Base-by-base conservation (phyloP, 1,140 invertebrate genomes). In the Aphelinus certus region DNA sequence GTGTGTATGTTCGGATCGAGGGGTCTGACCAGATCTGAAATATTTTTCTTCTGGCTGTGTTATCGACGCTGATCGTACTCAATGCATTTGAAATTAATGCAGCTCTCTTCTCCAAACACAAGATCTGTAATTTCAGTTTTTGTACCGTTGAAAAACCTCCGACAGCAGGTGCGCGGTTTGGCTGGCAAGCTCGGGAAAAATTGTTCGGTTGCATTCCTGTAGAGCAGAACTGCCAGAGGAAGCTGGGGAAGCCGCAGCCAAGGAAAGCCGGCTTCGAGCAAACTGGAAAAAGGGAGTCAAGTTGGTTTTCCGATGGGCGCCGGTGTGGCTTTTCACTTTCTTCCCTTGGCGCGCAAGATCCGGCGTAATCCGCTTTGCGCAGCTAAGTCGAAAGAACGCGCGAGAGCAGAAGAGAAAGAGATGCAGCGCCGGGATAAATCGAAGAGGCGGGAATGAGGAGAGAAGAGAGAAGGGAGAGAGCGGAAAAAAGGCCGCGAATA, bases 261-360 rank as follows among this genome's bases (percentile, higher is more conserved):
- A 55, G 3, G 3, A n/a, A 60, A 60, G 57, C 57, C 26, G 26
- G 26, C 26, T 26, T 26, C 26, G 26, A 26, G 26, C 26, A 26
- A 26, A 26, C 26, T 10, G 53, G 57, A 42, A 71, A 75, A 71
- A 60, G 53, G 45, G 45, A 75, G 62, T 75, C 67, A 65, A 75
- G 58, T 69, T 51, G 73, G 67, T 75, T 75, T 75, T 69, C 62
- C 48, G 49, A 53, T 4, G 49, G 53, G 61, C 26, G 47, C 46
- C 26, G 51, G 73, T 75, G 73, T 75, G 67, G 73, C 73, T 75
- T 75, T 75, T 75, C 73, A 75, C 73, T 75, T 75, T 75, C 73
- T 75, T 75, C 53, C n/a, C 67, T n/a, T 42, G 55, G 66, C 65
- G 65, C 70, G 7, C 58, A 45, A 74, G 65, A 74, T 74, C 72